Base-by-base conservation (phyloP, 2,888 invertebrate species). In the Venustoraphidia nigricollis region DNA sequence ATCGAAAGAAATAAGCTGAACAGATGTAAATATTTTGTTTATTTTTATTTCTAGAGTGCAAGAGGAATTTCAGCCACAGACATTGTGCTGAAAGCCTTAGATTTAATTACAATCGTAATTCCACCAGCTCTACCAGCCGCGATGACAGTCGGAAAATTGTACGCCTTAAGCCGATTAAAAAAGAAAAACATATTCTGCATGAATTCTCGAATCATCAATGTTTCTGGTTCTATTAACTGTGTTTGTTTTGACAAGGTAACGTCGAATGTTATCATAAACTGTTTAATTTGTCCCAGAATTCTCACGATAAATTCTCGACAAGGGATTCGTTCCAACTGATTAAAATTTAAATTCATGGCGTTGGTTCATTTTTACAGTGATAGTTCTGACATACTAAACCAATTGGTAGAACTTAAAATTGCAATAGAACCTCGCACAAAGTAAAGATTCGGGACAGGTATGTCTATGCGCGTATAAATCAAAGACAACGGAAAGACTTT, bases 51-150 rank as follows among this genome's bases (percentile, higher is more conserved):
- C 1, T 61, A 83, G 83, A 69, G 75, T 2, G 63, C 77, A 59
- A 72, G 81, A 34, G 71, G 76, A 0, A 66, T 83, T 0, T 68
- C 75, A 0, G 65, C 73, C 0, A 62, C 75, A 0, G 81, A 85
- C 58, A 79, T 88, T 36, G 71, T 76, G 0, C 64, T 90, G 10
- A 84, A 92, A 60, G 85, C 90, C 0, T 69, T 95, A 53, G 95
- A 96, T 69, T 79, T 96, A 47, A 84, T 95, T 53, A 96, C 96
- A 0, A 92, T 96, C 50, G 93, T 92, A 41, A 90, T 96, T 1
- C 95, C 95, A 0, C 95, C 96, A 0, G 94, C 95, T 0, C 67
- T 96, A 41, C 96, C 94, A 2, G 94, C 94, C 39, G 96, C 95
- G 50, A 94, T 95, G 94, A 93, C 94, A 0, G 91, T 94, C 2